Percentiles rank a stretch among this genome's conserved stretches.
These are phyloP conservation scores for Ichneumon xanthorius DNA, from an alignment of 2,888 invertebrate species.

Conservation along the genomic window DNA sequence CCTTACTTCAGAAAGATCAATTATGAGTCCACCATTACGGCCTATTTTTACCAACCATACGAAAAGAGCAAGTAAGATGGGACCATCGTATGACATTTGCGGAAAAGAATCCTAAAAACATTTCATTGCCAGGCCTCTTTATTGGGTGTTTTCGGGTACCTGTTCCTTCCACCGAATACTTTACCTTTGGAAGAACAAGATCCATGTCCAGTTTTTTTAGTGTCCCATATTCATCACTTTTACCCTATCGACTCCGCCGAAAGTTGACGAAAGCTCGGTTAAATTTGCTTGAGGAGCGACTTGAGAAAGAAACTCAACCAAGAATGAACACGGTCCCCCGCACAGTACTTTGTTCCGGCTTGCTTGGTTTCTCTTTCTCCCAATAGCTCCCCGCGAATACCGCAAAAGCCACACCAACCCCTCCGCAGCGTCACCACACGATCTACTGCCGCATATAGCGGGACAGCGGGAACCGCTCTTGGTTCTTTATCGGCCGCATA, in stretches of 20 bases:
- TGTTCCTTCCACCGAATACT: too few species aligned
- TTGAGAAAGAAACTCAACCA: slow-evolving; percentile 56
- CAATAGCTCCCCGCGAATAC: slow-evolving; percentile 58
- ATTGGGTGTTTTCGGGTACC: too few species aligned
- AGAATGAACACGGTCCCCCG: slow-evolving; percentile 63
- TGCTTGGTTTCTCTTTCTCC: slow-evolving; percentile 51
- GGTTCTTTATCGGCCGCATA: slow-evolving; percentile 65
- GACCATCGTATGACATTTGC: too few species aligned
- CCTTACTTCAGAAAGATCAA: too few species aligned
- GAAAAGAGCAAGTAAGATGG: too few species aligned
- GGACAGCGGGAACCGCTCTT: not conserved
- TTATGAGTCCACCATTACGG: too few species aligned
- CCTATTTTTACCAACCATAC: too few species aligned
- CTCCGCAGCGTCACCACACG: slow-evolving; percentile 41
- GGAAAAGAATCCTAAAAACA: too few species aligned
- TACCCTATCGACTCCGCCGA: not conserved
- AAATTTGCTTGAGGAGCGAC: slow-evolving; percentile 49
- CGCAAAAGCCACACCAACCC: slow-evolving; percentile 66
- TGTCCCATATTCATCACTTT: not conserved
- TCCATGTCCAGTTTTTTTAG: too few species aligned
- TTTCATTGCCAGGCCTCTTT: too few species aligned
- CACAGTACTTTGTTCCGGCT: slow-evolving; percentile 66
- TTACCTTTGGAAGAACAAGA: too few species aligned
- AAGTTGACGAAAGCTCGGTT: not conserved
- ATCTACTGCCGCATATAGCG: not conserved